Base-by-base conservation (phyloP, 2,113 vertebrate species). In the Platysteira castanea region DNA sequence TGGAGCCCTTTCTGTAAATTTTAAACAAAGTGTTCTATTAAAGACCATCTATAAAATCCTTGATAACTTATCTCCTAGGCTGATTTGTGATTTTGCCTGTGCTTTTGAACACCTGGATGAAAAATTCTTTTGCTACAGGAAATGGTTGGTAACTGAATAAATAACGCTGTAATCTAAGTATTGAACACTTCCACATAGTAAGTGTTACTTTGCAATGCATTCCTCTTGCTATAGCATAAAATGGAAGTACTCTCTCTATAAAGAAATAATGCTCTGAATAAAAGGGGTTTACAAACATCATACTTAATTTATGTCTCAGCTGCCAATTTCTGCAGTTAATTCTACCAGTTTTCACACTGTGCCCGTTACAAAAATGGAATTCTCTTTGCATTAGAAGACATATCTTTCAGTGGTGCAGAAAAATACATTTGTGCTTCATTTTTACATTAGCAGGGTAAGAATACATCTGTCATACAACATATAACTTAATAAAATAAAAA, bases 21-120 rank as follows among this genome's bases (percentile, higher is more conserved):
- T 83, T 57, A 87, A 92, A 77, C 57, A 73, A 84, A 86, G 12
- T 78, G 12, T 89, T 87, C 86, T 95, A 63, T 90, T 94, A 96
- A 94, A 86, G 75, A 15, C 21, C 47, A 33, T 61, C 64, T 84
- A 83, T 90, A 82, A 90, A 95, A 86, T 77, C 27, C n/a, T 77
- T 88, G 64, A 67, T 68, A 33, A 75, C 68, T 96, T 92, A 73
- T 49, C 56, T 95, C 49, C 60, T 82, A 65, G 69, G 19, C 30
- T 90, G 88, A 78, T 80, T 67, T 64, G 53, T 86, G 79, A 88
- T 93, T 84, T 94, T 94, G 33, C 27, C 59, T 30, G 15, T 63
- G 76, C 30, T 89, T 91, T 78, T 73, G 42, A 92, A 70, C n/a
- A n/a, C 10, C 30, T 79, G 57, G 21, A 80, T 63, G 47, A 92